Evolutionary conservation across 2,797 vertebrate species (phyloP).

Genomic region (Myotis myotis): DNA sequence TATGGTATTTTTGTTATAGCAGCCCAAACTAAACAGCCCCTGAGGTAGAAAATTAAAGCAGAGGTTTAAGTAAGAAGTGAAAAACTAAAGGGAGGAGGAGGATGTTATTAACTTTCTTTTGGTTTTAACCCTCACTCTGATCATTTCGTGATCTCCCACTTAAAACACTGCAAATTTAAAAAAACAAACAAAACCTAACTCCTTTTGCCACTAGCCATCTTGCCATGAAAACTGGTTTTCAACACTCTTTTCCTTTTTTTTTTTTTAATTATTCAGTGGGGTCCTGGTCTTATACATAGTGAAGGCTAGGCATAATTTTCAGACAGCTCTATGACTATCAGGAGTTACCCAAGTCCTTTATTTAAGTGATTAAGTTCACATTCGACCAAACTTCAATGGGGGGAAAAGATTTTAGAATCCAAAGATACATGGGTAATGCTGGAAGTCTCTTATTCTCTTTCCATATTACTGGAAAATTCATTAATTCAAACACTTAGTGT

Average conservation of each 20-base stretch:
- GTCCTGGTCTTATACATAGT: neutral
- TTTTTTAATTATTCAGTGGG: neutral
- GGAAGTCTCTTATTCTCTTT: neutral
- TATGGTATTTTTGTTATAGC: neutral
- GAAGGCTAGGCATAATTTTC: neutral
- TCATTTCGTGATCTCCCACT: neutral
- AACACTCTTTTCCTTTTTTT: neutral
- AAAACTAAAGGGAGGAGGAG: neutral
- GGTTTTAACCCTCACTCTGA: neutral
- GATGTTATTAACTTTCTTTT: neutral
- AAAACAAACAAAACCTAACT: neutral
- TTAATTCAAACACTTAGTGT: neutral
- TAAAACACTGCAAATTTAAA: neutral
- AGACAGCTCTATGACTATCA: neutral
- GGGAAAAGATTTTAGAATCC: neutral
- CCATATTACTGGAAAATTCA: neutral
- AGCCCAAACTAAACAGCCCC: neutral
- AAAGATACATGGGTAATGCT: neutral
- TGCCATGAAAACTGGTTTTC: neutral
- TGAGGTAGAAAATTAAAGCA: neutral
- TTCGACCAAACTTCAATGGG: neutral
- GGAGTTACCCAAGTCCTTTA: neutral
- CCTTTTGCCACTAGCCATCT: neutral
- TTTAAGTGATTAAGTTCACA: neutral
- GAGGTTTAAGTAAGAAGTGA: neutral